A percentile compares a stretch with the other conserved stretches of the same genome.
These are phyloP conservation scores for Apis dorsata DNA, from an alignment of 1,140 invertebrate genomes.

Conservation along the genomic window DNA sequence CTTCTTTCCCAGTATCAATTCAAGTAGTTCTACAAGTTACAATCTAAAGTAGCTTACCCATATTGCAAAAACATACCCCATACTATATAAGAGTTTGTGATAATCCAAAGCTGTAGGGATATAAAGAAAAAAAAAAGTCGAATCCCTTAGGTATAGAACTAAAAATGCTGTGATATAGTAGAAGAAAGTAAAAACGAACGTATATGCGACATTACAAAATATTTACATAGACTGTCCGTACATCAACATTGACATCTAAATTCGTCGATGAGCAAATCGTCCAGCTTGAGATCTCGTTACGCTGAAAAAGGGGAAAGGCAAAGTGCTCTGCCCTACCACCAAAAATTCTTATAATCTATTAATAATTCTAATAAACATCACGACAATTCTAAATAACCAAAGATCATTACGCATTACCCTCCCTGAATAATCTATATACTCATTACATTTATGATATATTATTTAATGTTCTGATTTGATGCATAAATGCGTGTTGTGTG, in stretches of 20 bases:
- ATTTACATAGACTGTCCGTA: slow-evolving; percentile 65
- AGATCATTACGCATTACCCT: slow-evolving; percentile 43
- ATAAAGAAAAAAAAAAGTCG: slow-evolving; percentile 54
- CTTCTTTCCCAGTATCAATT: slow-evolving; percentile 63
- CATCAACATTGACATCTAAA: slow-evolving; percentile 50
- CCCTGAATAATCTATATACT: slow-evolving; percentile 28
- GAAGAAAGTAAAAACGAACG: slow-evolving; percentile 35
- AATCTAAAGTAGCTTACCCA: slow-evolving; percentile 67
- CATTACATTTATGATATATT: slow-evolving; percentile 35
- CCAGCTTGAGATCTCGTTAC: slow-evolving; percentile 69
- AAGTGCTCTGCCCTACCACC: slow-evolving; percentile 50
- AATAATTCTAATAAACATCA: slow-evolving; percentile 39
- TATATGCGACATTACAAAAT: slow-evolving; percentile 55
- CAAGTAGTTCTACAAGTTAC: slow-evolving; percentile 48
- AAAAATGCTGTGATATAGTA: slow-evolving; percentile 36
- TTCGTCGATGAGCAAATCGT: slow-evolving; percentile 55
- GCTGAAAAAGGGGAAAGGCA: slow-evolving; percentile 69
- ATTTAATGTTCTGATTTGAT: slow-evolving; percentile 16
- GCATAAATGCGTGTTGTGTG: slow-evolving; percentile 21
- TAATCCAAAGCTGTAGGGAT: slow-evolving; percentile 70
- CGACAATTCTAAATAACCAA: slow-evolving; percentile 32
- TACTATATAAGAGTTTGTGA: slow-evolving; percentile 61
- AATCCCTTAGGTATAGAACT: slow-evolving; percentile 41
- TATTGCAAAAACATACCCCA: slow-evolving; percentile 63
- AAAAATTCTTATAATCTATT: slow-evolving; percentile 68